phyloP scores from a whole-genome alignment of 1,140 invertebrate genomes.

The Sycophila sp. region DNA sequence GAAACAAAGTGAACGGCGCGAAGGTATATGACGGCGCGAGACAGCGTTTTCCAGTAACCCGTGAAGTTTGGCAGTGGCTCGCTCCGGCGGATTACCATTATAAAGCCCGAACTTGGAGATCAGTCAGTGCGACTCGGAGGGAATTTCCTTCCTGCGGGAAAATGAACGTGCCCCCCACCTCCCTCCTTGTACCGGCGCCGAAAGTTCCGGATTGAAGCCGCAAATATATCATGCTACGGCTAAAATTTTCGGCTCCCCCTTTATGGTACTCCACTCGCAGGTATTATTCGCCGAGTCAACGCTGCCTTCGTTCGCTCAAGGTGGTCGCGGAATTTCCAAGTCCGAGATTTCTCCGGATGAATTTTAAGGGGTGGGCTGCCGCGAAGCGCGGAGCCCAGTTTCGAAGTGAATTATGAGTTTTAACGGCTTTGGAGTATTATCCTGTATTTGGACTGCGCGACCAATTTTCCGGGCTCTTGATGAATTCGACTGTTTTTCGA shows the following conservation, averaged over 20 bases:
- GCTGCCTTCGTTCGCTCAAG: neutral
- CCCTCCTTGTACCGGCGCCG: too few relatives aligned
- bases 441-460: neutral
- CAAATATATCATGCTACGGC: too few relatives aligned
- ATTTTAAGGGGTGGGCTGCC: neutral
- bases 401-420: constrained; percentile 9
- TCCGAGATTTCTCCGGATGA: constrained; percentile 1
- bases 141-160: neutral
- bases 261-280: too few relatives aligned
- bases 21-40: neutral
- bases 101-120: constrained; percentile 3
- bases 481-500: constrained; percentile 11
- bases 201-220: too few relatives aligned
- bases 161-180: too few relatives aligned
- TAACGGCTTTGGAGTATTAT: constrained; percentile 14
- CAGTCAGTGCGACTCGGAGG: neutral
- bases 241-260: too few relatives aligned
- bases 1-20: too few relatives aligned
- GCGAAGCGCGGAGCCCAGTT: neutral
- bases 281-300: too few relatives aligned
- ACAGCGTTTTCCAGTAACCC: neutral
- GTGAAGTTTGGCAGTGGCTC: neutral
- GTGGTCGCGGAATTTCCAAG: neutral
- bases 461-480: too few relatives aligned
- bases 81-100: neutral